These are phyloP conservation scores for Brenthis hecate DNA, from an alignment of 2,888 invertebrate species.

Conservation along the genomic window DNA sequence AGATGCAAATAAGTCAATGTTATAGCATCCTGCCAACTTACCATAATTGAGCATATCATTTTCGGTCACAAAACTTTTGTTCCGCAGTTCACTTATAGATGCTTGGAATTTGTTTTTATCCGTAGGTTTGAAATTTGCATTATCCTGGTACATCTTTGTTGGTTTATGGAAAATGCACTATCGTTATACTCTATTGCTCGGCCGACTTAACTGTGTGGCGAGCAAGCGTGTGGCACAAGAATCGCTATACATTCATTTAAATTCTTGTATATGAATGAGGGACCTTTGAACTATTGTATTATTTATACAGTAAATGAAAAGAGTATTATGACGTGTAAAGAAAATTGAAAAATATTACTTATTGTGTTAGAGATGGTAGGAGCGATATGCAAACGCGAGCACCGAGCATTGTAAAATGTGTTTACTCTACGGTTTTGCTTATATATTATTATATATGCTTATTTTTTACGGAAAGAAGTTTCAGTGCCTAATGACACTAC, in stretches of 20 bases:
- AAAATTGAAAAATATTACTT: slow-evolving; percentile 20
- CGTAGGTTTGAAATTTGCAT: slow-evolving; percentile 42
- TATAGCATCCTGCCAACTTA: slow-evolving; percentile 46
- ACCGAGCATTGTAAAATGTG: too few relatives aligned
- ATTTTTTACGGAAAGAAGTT: neutral
- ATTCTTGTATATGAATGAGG: slow-evolving; percentile 57
- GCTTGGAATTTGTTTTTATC: slow-evolving; percentile 72
- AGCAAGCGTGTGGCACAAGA: too few relatives aligned
- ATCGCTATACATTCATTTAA: slow-evolving; percentile 36
- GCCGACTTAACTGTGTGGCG: too few relatives aligned
- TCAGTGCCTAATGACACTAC: too few relatives aligned
- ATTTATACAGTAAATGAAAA: slow-evolving; percentile 57
- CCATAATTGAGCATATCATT: slow-evolving; percentile 68
- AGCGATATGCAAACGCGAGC: neutral
- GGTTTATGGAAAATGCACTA: neutral
- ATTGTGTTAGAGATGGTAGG: slow-evolving; percentile 8
- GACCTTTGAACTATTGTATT: slow-evolving; percentile 72
- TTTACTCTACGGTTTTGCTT: neutral
- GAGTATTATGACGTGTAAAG: slow-evolving; percentile 47
- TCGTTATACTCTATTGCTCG: neutral
- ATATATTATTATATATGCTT: neutral
- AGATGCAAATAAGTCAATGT: too few relatives aligned
- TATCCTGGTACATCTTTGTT: slow-evolving; percentile 63
- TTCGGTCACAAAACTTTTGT: slow-evolving; percentile 65
- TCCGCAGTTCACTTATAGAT: slow-evolving; percentile 72